Percentiles rank a stretch among this genome's conserved stretches.
These are phyloP conservation scores for Drosophila kepulauana DNA, from an alignment of 1,140 invertebrate species.

Conservation along the genomic window DNA sequence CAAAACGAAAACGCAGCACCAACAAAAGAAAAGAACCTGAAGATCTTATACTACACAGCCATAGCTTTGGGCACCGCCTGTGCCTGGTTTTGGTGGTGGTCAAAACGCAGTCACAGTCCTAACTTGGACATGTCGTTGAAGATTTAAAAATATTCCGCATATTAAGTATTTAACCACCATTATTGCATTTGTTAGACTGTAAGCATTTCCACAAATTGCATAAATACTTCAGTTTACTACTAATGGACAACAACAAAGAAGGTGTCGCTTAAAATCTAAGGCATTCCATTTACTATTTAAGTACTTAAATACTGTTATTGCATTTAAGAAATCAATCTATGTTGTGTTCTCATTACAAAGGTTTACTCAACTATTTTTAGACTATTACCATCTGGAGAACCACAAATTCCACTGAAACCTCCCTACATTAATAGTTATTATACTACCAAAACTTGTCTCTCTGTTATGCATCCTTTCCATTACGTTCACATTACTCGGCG, in stretches of 20 bases:
- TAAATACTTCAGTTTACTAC: not conserved
- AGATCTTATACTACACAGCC: slow-evolving; percentile 49
- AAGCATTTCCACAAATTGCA: slow-evolving; percentile 40
- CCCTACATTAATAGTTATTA: not conserved
- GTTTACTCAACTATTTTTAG: not conserved
- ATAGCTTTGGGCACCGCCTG: slow-evolving; percentile 59
- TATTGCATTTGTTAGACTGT: slow-evolving; percentile 28
- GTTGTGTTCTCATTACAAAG: not conserved
- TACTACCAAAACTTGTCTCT: too few relatives aligned
- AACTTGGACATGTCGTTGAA: slow-evolving; percentile 55
- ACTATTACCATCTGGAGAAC: not conserved
- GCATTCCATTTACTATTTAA: too few relatives aligned
- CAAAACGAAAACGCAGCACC: not conserved
- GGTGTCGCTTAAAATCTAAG: too few relatives aligned
- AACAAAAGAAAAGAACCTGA: slow-evolving; percentile 43
- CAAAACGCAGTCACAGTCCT: slow-evolving; percentile 42
- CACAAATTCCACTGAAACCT: slow-evolving; percentile 2
- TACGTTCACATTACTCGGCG: too few relatives aligned
- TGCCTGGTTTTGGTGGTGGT: slow-evolving; percentile 73
- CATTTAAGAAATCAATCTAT: too few relatives aligned
- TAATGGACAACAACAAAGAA: too few relatives aligned
- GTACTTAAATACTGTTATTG: too few relatives aligned
- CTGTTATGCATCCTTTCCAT: too few relatives aligned
- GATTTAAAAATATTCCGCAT: slow-evolving; percentile 31
- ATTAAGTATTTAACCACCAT: not conserved